Conservation (phyloP, 2,797 vertebrate species). For the Sebastes goodei region DNA sequence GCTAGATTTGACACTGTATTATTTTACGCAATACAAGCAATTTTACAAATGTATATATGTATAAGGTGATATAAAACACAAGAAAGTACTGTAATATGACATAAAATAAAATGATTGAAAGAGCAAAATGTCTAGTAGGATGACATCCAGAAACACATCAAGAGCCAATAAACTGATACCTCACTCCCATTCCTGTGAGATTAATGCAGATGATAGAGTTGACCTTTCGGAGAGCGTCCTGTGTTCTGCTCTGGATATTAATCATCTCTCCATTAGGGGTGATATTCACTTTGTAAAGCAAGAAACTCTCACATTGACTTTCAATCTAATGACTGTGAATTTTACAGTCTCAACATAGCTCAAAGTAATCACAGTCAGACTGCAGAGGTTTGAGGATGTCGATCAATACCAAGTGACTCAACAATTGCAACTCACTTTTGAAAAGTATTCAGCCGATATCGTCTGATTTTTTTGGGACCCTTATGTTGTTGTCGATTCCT, state of each 20-base stretch:
- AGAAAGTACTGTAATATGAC: background rate
- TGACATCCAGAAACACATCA: background rate
- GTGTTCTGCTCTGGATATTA: conserved; percentile 30
- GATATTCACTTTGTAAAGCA: background rate
- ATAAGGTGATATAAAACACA: background rate
- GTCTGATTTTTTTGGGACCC: background rate
- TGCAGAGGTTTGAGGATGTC: conserved; percentile 5
- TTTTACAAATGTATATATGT: background rate
- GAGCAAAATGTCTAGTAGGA: background rate
- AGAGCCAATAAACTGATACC: background rate
- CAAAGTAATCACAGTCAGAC: background rate
- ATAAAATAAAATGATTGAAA: background rate
- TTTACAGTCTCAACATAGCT: background rate
- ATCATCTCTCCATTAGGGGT: conserved; percentile 14
- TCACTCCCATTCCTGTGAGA: conserved; percentile 1
- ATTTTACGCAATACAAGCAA: background rate
- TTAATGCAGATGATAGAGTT: conserved; percentile 29
- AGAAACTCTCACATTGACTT: background rate
- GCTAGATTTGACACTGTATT: background rate
- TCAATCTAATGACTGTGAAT: background rate
- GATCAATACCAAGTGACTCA: conserved; percentile 23
- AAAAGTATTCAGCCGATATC: background rate
- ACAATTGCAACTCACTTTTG: background rate
- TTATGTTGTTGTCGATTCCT: background rate
- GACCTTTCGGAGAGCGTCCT: conserved; percentile 39